A percentile compares a stretch with the other conserved stretches of the same genome.
These are phyloP conservation scores for Troides oblongomaculatus DNA, from an alignment of 2,888 invertebrate genomes.

Conservation along the genomic window DNA sequence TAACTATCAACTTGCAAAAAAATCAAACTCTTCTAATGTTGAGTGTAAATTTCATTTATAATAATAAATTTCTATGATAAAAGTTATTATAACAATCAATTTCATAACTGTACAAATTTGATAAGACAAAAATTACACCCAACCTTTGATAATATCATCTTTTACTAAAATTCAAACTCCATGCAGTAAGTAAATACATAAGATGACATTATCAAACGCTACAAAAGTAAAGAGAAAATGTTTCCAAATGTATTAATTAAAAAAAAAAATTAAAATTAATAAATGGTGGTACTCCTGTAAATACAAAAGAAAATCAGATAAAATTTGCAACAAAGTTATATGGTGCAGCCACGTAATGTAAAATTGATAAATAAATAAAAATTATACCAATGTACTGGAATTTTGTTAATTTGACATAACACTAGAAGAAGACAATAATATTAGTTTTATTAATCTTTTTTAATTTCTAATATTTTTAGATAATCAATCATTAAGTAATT, in stretches of 20 bases:
- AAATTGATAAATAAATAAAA: neutral
- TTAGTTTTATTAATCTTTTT: too few relatives aligned
- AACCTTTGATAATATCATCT: conserved; percentile 2
- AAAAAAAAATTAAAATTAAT: neutral
- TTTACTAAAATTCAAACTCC: neutral
- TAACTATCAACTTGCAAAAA: conserved; percentile 8
- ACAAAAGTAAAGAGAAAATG: neutral
- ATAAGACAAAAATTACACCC: conserved; percentile 5
- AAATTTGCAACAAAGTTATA: conserved; percentile 2
- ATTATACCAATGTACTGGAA: conserved; percentile 4
- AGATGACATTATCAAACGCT: neutral
- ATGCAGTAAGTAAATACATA: neutral
- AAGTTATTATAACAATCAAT: neutral
- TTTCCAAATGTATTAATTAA: neutral
- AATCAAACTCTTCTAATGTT: neutral
- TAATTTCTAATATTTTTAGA: too few relatives aligned
- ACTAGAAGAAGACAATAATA: too few relatives aligned
- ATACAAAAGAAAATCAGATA: conserved; percentile 12
- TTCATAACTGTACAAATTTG: neutral
- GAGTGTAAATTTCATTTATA: conserved; percentile 2
- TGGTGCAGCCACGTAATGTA: conserved; percentile 4
- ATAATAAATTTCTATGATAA: neutral
- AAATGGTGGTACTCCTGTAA: conserved; percentile 13
- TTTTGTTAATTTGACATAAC: conserved; percentile 1
- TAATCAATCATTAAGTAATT: too few relatives aligned